A percentile compares a stretch with the other conserved stretches of the same genome.
phyloP scores from a whole-genome alignment of 2,113 vertebrate species.

The Coryphaenoides rupestris region DNA sequence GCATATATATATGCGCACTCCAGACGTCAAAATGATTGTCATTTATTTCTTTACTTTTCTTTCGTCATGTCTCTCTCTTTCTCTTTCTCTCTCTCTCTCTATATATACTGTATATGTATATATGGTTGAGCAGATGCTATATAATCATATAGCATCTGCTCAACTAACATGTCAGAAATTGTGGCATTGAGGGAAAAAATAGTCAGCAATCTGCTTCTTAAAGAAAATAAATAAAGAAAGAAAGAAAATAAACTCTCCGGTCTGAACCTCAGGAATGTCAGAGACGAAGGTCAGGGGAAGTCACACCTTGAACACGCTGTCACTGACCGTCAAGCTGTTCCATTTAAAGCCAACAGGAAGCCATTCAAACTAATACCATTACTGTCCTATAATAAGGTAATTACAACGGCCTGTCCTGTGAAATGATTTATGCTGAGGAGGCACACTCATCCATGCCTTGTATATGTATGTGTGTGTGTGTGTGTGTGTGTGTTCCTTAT shows the following conservation, averaged over 20 bases:
- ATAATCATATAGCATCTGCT: not conserved
- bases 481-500: slow-evolving; percentile 15
- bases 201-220: too few species aligned
- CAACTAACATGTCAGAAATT: too few species aligned
- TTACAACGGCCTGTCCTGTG: slow-evolving; percentile 47
- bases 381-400: slow-evolving; percentile 46
- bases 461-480: not conserved
- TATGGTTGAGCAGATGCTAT: too few species aligned
- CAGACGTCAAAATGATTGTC: too few species aligned
- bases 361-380: slow-evolving; percentile 37
- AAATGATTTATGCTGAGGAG: slow-evolving; percentile 46
- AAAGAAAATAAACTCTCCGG: too few species aligned
- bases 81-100: too few species aligned
- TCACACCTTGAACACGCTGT: slow-evolving; percentile 13
- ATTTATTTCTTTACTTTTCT: too few species aligned
- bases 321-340: slow-evolving; percentile 26
- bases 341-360: slow-evolving; percentile 26
- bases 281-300: not conserved
- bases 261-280: too few species aligned
- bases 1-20: too few species aligned
- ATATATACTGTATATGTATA: not conserved
- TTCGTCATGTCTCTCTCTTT: too few species aligned
- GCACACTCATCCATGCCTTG: slow-evolving; percentile 31
- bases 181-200: too few species aligned
- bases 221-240: too few species aligned